Conservation (phyloP, 1,140 invertebrate genomes). For the Caenorhabditis brenneri region DNA sequence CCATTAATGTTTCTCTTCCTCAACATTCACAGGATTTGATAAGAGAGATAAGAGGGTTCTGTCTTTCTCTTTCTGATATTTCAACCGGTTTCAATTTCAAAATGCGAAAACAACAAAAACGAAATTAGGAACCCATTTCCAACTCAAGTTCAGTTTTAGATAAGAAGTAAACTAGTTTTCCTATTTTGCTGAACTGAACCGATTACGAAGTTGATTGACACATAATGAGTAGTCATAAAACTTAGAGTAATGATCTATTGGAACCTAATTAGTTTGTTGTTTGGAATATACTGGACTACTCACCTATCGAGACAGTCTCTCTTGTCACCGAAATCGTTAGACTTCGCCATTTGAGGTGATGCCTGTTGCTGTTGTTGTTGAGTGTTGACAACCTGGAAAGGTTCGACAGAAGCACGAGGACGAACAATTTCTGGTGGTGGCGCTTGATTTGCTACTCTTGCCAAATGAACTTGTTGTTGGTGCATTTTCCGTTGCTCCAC, state of each 20-base stretch:
- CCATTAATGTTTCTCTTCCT: constrained; percentile 5
- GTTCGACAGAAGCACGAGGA: constrained; percentile 50
- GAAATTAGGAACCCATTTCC: neutral
- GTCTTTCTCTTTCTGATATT: neutral
- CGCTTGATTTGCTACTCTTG: constrained; percentile 14
- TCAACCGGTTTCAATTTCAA: constrained; percentile 26
- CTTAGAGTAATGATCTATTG: neutral
- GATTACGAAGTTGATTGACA: constrained; percentile 33
- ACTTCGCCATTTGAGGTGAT: constrained; percentile 14
- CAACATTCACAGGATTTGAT: neutral
- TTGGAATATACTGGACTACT: neutral
- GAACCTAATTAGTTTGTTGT: constrained; percentile 1
- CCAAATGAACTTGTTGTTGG: neutral
- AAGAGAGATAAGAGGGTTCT: constrained; percentile 10
- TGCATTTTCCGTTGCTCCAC: constrained; percentile 48
- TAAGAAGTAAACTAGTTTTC: constrained; percentile 34
- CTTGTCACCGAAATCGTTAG: neutral
- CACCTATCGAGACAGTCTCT: neutral
- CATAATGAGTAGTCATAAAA: neutral
- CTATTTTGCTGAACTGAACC: neutral
- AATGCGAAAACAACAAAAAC: neutral
- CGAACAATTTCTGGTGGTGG: constrained; percentile 8
- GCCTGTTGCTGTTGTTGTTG: constrained; percentile 12
- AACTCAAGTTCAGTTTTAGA: neutral
- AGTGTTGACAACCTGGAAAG: constrained; percentile 39